phyloP scores from a whole-genome alignment of 2,888 invertebrate genomes.

The Leucoma salicis region DNA sequence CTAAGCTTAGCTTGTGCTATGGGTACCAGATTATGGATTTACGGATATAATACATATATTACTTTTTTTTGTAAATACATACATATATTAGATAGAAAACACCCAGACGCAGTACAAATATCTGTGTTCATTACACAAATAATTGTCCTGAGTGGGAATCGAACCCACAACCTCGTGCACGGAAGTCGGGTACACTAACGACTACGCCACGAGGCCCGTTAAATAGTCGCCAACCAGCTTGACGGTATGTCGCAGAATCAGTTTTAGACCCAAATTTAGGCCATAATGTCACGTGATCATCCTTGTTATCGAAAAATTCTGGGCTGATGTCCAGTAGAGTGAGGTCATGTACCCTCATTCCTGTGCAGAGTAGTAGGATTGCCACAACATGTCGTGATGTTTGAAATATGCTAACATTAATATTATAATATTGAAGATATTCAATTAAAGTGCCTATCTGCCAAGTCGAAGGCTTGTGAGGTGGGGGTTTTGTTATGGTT shows the following conservation, averaged over 20 bases:
- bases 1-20: too few relatives aligned
- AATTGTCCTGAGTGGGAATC: too few relatives aligned
- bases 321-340: background rate
- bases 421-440: background rate
- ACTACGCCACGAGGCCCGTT: too few relatives aligned
- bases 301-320: background rate
- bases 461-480: background rate
- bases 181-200: too few relatives aligned
- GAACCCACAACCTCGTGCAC: too few relatives aligned
- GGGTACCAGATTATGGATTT: too few relatives aligned
- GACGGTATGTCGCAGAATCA: background rate
- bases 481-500: background rate
- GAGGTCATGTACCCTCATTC: conserved; percentile 1
- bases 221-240: background rate
- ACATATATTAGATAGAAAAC: too few relatives aligned
- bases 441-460: background rate
- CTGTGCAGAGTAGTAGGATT: background rate
- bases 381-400: background rate
- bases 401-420: background rate
- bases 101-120: too few relatives aligned
- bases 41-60: too few relatives aligned
- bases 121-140: too few relatives aligned
- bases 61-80: too few relatives aligned
- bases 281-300: background rate
- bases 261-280: conserved; percentile 1